Evolutionary conservation across 2,797 vertebrate species (phyloP), one percentile per base, ranked within the genome.

Genomic region (Lepilemur septentrionalis): DNA sequence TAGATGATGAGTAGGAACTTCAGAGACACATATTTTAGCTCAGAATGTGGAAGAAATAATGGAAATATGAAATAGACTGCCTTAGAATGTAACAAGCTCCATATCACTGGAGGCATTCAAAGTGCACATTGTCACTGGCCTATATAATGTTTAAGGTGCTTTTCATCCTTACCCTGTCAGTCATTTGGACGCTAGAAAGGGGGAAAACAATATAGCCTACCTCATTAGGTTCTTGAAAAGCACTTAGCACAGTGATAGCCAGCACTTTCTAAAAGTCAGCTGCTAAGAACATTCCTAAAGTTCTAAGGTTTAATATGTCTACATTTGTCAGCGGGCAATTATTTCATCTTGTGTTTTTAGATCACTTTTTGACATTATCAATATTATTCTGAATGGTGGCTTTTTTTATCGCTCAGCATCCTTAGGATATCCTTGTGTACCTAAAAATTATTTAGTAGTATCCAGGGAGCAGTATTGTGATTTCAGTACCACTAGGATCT

Each of bases 221-320:
- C 17, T 88, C 88, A 52, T 85, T 83, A 79, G 30, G 22, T 93
- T 94, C 72, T 91, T 93, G 84, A 83, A 90, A 92, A 93, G 46
- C 69, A 76, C 38, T 88, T 85, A 69, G 28, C 61, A 35, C 10
- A 25, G n/a, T 30, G 38, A 46, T 52, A 48, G 41, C 35, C 15
- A 76, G 30, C n/a, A 86, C 25, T 96, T 25, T 89, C 25, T 85
- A 83, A 93, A 92, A 97, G 30, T 86, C 65, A 94, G 59, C 75
- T 43, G 38, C 52, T 90, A 14, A 63, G 61, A 55, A 75, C 20
- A 81, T 73, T n/a, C 11, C n/a, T 92, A 18, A 96, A 89, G 23
- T 89, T 93, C 23, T 88, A 70, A 86, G 78, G 41, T 88, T 94
- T n/a, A 38, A 9, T 43, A 61, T 91, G 82, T 85, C 43, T 91